Conservation (phyloP, 2,797 vertebrate species). For the Mormyrus proboscirostris region DNA sequence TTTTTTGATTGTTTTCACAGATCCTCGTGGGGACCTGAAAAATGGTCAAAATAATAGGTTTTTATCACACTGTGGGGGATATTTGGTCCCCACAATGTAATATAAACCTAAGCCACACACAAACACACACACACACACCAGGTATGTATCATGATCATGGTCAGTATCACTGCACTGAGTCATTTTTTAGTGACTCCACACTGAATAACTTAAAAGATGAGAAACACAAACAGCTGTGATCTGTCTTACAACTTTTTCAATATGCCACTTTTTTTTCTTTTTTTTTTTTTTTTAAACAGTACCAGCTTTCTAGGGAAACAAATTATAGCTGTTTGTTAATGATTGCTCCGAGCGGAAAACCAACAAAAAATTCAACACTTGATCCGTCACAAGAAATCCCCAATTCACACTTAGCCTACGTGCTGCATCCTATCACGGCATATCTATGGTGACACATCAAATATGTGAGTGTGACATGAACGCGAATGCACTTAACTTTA, state of each 20-base stretch:
- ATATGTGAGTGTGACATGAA: background rate
- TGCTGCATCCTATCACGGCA: background rate
- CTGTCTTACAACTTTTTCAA: background rate
- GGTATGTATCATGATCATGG: background rate
- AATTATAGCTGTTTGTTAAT: background rate
- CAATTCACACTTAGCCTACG: slow-evolving; percentile 16
- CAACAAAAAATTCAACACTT: background rate
- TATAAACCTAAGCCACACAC: background rate
- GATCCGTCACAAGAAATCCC: background rate
- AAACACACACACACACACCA: too few species aligned
- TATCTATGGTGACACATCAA: background rate
- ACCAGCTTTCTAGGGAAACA: background rate
- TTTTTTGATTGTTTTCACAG: too few species aligned
- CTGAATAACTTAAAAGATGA: background rate
- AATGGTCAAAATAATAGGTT: too few species aligned
- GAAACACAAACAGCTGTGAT: background rate
- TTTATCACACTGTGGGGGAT: too few species aligned
- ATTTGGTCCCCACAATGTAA: too few species aligned
- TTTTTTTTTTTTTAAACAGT: background rate
- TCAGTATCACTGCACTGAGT: background rate
- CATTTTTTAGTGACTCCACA: background rate
- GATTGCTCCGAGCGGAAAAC: background rate
- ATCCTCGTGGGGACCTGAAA: too few species aligned
- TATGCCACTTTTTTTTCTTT: background rate
- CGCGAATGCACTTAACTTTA: background rate